Conservation (phyloP, 2,797 vertebrate genomes). For the Poeciliopsis gracilis region DNA sequence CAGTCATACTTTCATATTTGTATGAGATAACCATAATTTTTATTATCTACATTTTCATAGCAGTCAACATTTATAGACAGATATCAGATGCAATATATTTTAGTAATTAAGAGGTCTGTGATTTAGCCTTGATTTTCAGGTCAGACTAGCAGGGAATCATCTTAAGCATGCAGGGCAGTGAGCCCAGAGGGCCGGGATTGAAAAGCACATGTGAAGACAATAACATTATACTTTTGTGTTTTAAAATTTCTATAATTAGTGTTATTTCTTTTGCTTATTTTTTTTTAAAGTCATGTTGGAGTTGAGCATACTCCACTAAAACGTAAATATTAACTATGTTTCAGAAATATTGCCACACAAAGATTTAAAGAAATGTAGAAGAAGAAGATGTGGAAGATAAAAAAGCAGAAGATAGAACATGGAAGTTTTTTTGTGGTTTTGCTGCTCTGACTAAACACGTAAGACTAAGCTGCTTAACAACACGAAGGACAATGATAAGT, state of each 20-base stretch:
- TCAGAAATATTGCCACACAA: not conserved
- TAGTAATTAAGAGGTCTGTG: too few relatives aligned
- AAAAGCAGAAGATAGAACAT: not conserved
- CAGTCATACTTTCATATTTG: not conserved
- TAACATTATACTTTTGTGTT: not conserved
- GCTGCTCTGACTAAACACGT: not conserved
- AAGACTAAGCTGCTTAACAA: not conserved
- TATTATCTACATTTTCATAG: too few relatives aligned
- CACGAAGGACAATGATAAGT: not conserved
- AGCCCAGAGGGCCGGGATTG: too few relatives aligned
- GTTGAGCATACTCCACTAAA: too few relatives aligned
- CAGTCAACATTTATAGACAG: too few relatives aligned
- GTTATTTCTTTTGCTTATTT: not conserved
- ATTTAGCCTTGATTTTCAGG: too few relatives aligned
- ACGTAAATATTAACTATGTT: too few relatives aligned
- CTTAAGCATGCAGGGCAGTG: not conserved
- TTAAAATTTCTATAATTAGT: not conserved
- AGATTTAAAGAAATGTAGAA: not conserved
- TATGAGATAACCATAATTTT: not conserved
- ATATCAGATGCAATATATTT: too few relatives aligned
- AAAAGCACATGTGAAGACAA: too few relatives aligned
- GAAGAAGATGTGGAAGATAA: not conserved
- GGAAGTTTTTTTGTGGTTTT: not conserved
- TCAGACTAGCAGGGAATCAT: too few relatives aligned
- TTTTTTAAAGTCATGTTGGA: not conserved